Percentiles rank a stretch among this genome's conserved stretches.
Evolutionary conservation across 2,113 vertebrate genomes (phyloP).

Genomic region (Protobothrops mucrosquamatus): DNA sequence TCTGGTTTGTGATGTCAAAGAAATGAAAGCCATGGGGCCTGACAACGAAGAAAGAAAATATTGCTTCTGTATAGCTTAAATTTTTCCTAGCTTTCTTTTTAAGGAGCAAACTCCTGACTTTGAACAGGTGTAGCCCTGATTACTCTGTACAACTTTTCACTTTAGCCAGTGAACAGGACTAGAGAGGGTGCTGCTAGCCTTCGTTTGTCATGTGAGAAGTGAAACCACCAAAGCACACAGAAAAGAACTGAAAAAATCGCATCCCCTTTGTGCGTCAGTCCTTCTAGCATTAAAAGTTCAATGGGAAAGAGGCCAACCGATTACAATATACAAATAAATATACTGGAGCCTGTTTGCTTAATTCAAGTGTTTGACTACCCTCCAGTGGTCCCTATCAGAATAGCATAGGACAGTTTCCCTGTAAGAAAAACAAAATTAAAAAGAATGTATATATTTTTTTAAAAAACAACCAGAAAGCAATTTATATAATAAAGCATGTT

Average conservation of each 20-base stretch:
- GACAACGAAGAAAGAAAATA: not conserved
- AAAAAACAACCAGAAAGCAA: not conserved
- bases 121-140: conserved; percentile 27
- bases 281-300: conserved; percentile 62
- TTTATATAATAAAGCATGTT: not conserved
- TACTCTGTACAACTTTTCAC: not conserved
- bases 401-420: conserved; percentile 10
- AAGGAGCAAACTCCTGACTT: conserved; percentile 38
- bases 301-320: conserved; percentile 57
- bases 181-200: conserved; percentile 21
- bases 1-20: not conserved
- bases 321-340: conserved; percentile 47
- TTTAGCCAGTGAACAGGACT: not conserved
- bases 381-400: conserved; percentile 61
- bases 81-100: not conserved
- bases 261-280: conserved; percentile 63
- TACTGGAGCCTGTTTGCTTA: conserved; percentile 29
- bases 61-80: not conserved
- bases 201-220: conserved; percentile 44
- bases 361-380: conserved; percentile 74
- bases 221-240: conserved; percentile 55
- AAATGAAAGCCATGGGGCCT: not conserved
- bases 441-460: not conserved
- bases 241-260: conserved; percentile 66
- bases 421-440: not conserved